These are phyloP conservation scores for Callipepla squamata DNA, from an alignment of 2,113 vertebrate genomes.

Conservation along the genomic window DNA sequence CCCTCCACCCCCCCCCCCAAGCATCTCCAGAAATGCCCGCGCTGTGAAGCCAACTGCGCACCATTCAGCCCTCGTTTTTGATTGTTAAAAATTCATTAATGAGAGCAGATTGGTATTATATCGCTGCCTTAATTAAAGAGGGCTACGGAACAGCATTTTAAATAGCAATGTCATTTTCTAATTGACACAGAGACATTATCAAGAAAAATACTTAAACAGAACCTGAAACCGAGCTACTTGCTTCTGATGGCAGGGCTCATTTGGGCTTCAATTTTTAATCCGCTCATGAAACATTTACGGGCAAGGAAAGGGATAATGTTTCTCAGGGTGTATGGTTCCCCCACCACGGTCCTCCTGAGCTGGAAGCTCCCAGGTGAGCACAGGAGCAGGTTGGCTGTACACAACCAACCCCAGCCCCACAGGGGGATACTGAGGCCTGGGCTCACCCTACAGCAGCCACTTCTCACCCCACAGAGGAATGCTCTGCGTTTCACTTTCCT, in stretches of 20 bases:
- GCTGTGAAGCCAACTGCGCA: background rate
- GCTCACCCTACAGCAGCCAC: background rate
- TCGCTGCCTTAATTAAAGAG: conserved; percentile 76
- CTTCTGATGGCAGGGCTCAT: conserved; percentile 59
- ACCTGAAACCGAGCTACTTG: conserved; percentile 49
- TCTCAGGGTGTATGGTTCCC: conserved; percentile 64
- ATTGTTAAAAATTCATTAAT: conserved; percentile 74
- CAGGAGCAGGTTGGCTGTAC: background rate
- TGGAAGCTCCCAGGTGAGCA: background rate
- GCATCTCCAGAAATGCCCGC: conserved; percentile 16
- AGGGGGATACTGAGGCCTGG: background rate
- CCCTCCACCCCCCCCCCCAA: accelerated
- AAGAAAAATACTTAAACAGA: conserved; percentile 71
- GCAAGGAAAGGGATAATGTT: conserved; percentile 60
- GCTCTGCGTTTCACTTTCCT: background rate
- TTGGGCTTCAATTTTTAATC: conserved; percentile 79
- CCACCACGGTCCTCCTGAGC: background rate
- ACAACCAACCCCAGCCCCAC: background rate
- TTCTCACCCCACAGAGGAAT: background rate
- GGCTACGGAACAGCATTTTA: conserved; percentile 68
- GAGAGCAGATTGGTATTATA: conserved; percentile 70
- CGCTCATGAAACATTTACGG: conserved; percentile 79
- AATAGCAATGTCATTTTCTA: conserved; percentile 75
- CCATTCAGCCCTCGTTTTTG: conserved; percentile 46
- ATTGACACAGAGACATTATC: conserved; percentile 71